Conservation (phyloP, 2,888 invertebrate species). For the Plusia festucae region DNA sequence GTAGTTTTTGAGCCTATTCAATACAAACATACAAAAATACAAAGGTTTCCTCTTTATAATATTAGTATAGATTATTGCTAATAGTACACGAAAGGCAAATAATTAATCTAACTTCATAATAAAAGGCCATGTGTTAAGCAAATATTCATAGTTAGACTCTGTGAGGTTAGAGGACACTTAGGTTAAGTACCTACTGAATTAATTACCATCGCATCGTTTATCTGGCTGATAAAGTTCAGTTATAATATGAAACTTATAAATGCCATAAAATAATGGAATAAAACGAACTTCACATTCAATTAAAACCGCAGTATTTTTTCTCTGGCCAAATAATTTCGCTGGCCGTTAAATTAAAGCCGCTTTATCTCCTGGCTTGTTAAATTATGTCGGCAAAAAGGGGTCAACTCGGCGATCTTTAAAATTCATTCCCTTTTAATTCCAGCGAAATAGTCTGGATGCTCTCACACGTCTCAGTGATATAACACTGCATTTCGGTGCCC, state of each 20-base stretch:
- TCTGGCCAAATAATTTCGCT: constrained; percentile 36
- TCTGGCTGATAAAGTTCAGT: constrained; percentile 24
- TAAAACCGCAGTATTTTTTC: constrained; percentile 32
- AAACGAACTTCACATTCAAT: constrained; percentile 29
- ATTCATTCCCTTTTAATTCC: constrained; percentile 73
- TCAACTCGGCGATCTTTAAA: constrained; percentile 55
- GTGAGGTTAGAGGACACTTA: constrained; percentile 3
- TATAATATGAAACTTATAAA: constrained; percentile 16
- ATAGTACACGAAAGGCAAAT: neutral
- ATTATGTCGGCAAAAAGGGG: constrained; percentile 48
- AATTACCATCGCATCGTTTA: constrained; percentile 15
- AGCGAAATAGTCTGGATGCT: constrained; percentile 62
- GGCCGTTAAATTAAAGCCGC: constrained; percentile 30
- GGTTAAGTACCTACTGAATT: constrained; percentile 16
- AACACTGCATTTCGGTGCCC: constrained; percentile 73
- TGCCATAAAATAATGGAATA: constrained; percentile 40
- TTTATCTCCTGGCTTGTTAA: constrained; percentile 34
- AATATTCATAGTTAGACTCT: constrained; percentile 2
- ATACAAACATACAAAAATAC: too few relatives aligned
- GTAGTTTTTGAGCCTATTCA: too few relatives aligned
- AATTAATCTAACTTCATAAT: constrained; percentile 1
- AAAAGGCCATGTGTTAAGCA: neutral
- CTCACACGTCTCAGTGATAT: constrained; percentile 75
- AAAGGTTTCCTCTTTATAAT: too few relatives aligned
- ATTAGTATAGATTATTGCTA: too few relatives aligned